Conservation (phyloP, 2,113 vertebrate genomes). For the Penelope pileata region DNA sequence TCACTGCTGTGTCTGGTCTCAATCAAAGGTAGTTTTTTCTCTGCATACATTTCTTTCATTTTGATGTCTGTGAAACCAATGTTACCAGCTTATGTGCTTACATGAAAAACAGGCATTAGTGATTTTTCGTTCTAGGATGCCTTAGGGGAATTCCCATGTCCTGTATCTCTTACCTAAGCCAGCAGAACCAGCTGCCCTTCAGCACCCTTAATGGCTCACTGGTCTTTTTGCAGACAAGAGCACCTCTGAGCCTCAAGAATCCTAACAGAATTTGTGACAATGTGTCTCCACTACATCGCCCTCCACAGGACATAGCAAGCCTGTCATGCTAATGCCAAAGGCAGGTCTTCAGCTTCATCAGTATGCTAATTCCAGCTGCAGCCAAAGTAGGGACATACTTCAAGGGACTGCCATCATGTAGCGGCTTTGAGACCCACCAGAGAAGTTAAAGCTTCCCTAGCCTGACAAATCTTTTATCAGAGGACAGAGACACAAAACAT, state of each 20-base stretch:
- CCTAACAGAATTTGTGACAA: neutral
- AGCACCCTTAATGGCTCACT: neutral
- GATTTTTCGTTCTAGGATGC: neutral
- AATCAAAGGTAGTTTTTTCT: neutral
- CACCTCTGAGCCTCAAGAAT: neutral
- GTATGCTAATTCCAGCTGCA: neutral
- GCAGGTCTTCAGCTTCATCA: neutral
- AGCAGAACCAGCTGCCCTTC: fast-evolving
- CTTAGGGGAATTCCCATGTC: neutral
- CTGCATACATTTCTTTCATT: neutral
- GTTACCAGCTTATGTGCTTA: neutral
- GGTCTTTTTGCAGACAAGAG: neutral
- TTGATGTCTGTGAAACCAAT: neutral
- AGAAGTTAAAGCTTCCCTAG: neutral
- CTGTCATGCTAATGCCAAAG: neutral
- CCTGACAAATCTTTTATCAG: neutral
- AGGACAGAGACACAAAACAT: neutral
- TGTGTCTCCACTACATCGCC: fast-evolving
- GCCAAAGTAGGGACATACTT: neutral
- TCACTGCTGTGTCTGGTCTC: neutral
- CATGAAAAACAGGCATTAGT: neutral
- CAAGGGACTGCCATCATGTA: fast-evolving
- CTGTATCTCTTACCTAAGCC: neutral
- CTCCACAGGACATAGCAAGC: neutral
- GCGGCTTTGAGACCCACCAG: neutral